Conservation (phyloP, 2,797 vertebrate species). For the Lutjanus campechanus region DNA sequence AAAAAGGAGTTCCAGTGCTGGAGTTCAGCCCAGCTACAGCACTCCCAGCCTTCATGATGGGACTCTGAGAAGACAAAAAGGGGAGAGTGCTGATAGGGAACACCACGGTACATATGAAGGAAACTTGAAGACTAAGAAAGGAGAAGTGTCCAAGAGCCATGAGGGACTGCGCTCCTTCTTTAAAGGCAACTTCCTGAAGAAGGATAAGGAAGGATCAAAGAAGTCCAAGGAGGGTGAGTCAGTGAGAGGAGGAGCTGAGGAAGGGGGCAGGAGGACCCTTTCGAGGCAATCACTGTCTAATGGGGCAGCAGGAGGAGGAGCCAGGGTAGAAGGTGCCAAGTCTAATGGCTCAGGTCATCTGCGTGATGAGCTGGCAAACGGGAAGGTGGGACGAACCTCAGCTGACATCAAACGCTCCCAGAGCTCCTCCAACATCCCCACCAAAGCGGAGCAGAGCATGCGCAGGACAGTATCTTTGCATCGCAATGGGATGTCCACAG, state of each 20-base stretch:
- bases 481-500: slow-evolving; percentile 69
- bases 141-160: slow-evolving; percentile 68
- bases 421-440: slow-evolving; percentile 89
- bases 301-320: slow-evolving; percentile 68
- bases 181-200: slow-evolving; percentile 86
- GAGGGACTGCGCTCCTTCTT: slow-evolving; percentile 87
- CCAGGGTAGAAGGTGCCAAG: slow-evolving; percentile 57
- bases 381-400: slow-evolving; percentile 60
- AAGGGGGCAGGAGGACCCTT: slow-evolving; percentile 59
- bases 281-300: slow-evolving; percentile 79
- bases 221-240: slow-evolving; percentile 73
- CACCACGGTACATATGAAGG: slow-evolving; percentile 49
- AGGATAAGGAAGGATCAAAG: slow-evolving; percentile 79
- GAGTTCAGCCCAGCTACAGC: slow-evolving; percentile 66
- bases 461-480: slow-evolving; percentile 87
- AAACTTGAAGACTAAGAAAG: slow-evolving; percentile 66
- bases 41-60: slow-evolving; percentile 71
- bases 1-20: slow-evolving; percentile 61
- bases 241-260: slow-evolving; percentile 44
- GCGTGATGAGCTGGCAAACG: slow-evolving; percentile 76
- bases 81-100: slow-evolving; percentile 49
- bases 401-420: slow-evolving; percentile 87
- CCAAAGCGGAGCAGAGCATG: slow-evolving; percentile 77
- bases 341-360: slow-evolving; percentile 41
- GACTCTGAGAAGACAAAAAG: slow-evolving; percentile 65